Evolutionary conservation across 2,113 vertebrate genomes (phyloP).

Genomic region (Lepisosteus oculatus): DNA sequence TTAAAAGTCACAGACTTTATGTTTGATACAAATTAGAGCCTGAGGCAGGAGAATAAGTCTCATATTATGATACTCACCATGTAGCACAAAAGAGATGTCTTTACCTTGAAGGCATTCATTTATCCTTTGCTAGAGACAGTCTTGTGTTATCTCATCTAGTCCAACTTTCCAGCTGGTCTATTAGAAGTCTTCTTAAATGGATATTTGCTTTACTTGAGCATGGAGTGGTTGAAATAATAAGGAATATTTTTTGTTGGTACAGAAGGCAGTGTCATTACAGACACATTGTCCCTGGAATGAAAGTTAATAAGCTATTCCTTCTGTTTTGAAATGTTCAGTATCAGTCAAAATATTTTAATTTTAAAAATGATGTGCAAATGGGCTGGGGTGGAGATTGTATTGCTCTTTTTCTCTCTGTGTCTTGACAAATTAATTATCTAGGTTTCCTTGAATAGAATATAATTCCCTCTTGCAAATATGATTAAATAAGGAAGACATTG

Average conservation of each 20-base stretch:
- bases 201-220: neutral
- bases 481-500: too few relatives aligned
- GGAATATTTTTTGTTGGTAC: neutral
- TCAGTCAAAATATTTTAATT: too few relatives aligned
- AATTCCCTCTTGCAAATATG: too few relatives aligned
- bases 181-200: neutral
- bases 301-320: neutral
- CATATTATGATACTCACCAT: neutral
- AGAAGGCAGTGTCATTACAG: neutral
- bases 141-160: slow-evolving; percentile 1
- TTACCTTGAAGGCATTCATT: slow-evolving; percentile 1
- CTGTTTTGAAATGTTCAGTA: too few relatives aligned
- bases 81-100: neutral
- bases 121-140: neutral
- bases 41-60: neutral
- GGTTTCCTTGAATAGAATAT: too few relatives aligned
- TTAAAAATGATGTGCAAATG: too few relatives aligned
- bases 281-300: neutral
- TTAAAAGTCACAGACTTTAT: too few relatives aligned
- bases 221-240: neutral
- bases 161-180: neutral
- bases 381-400: too few relatives aligned
- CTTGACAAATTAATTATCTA: too few relatives aligned
- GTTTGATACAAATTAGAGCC: neutral
- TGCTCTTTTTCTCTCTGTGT: too few relatives aligned